Evolutionary conservation across 2,113 vertebrate genomes (phyloP).

Genomic region (Corythornis madagascariensis): DNA sequence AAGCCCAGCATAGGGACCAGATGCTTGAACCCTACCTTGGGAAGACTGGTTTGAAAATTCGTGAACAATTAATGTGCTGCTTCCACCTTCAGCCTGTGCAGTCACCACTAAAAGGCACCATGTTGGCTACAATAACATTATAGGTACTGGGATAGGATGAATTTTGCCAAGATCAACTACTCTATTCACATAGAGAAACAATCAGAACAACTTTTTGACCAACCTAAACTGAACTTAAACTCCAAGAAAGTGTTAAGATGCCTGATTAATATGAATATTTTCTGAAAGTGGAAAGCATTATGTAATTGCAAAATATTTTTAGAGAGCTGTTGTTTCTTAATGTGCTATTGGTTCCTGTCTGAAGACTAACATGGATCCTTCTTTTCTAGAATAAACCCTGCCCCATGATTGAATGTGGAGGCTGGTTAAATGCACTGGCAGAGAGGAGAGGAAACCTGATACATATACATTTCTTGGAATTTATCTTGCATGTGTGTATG

Average conservation of each 20-base stretch:
- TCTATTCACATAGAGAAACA: neutral
- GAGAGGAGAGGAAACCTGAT: neutral
- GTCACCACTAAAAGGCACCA: neutral
- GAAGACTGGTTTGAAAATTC: neutral
- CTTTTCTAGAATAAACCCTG: neutral
- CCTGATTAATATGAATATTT: neutral
- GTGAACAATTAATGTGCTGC: neutral
- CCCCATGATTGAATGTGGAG: neutral
- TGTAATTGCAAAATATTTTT: neutral
- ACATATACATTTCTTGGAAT: neutral
- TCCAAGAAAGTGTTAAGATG: neutral
- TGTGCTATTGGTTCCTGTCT: neutral
- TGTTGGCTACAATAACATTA: accelerated
- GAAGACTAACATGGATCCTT: neutral
- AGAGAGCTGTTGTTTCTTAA: neutral
- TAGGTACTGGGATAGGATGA: neutral
- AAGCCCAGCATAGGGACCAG: neutral
- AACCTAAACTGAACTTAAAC: neutral
- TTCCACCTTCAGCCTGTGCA: neutral
- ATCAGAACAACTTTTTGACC: neutral
- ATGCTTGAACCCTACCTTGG: neutral
- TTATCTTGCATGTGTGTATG: neutral
- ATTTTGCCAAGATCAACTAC: neutral
- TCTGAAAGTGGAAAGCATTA: neutral
- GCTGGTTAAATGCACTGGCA: neutral